phyloP scores from a whole-genome alignment of 2,888 invertebrate species.

The Phortica okadai region DNA sequence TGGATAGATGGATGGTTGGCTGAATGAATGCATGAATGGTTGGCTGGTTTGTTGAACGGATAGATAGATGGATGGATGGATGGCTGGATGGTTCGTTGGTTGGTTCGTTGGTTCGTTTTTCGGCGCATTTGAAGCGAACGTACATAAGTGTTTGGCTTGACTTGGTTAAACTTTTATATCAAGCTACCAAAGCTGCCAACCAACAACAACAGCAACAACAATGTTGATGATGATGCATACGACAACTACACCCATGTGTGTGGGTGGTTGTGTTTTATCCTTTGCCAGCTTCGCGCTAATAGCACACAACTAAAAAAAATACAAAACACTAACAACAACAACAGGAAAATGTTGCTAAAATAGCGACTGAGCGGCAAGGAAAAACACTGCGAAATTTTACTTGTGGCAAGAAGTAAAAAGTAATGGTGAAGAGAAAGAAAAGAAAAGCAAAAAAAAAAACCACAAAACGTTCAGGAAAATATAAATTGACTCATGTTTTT shows the following conservation, averaged over 20 bases:
- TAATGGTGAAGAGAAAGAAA: slow-evolving; percentile 31
- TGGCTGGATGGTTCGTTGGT: not conserved
- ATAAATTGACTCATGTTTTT: slow-evolving; percentile 64
- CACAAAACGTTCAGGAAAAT: slow-evolving; percentile 37
- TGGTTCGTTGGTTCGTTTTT: not conserved
- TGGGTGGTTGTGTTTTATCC: slow-evolving; percentile 1
- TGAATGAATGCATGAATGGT: slow-evolving; percentile 2
- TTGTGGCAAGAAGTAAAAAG: slow-evolving; percentile 39
- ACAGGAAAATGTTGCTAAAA: slow-evolving; percentile 34
- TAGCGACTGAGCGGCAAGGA: slow-evolving; percentile 42
- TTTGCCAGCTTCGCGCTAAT: not conserved
- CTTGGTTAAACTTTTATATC: too few relatives aligned
- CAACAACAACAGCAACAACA: not conserved
- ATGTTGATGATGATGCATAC: not conserved
- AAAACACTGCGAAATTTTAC: slow-evolving; percentile 54
- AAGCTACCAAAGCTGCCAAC: not conserved
- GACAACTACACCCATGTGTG: not conserved
- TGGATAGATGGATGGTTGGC: not conserved
- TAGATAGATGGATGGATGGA: not conserved
- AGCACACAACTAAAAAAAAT: not conserved
- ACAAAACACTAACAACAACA: not conserved
- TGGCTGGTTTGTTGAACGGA: not conserved
- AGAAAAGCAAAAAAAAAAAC: slow-evolving; percentile 27
- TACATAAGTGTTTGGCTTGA: too few relatives aligned
- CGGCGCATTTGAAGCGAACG: too few relatives aligned